Base-by-base conservation (phyloP, 2,113 vertebrate species). In the Mastomys natalensis region DNA sequence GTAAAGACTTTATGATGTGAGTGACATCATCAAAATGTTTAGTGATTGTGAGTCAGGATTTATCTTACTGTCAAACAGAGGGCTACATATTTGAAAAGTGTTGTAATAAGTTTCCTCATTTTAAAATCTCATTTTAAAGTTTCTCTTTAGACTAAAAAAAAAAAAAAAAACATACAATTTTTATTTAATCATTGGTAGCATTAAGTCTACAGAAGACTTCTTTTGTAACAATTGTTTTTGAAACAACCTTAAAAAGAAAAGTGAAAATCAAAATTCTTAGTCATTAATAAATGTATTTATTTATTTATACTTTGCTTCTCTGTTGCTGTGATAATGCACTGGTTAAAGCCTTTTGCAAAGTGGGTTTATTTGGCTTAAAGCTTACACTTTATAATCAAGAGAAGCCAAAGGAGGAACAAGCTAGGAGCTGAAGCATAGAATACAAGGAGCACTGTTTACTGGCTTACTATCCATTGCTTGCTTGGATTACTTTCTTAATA, bases 181-280 rank as follows among this genome's bases (percentile, higher is more conserved):
- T 58, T 37, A 74, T 88, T 82, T 78, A 93, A 90, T 89, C 34
- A 78, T 31, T 62, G 13, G 24, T 55, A 64, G 16, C 78, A 15
- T 76, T 91, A 17, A 55, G 70, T 31, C 21, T 94, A 64, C 48
- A 90, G 85, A 40, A 96, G 40, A 60, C 11, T 7, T 91, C 40
- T 90, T 92, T 84, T 45, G 26, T 91, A 93, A 90, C 76, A 94
- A 95, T 94, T 89, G 82, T 10, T 82, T 16, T 85, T 85, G n/a
- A 12, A 74, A 90, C 6, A 87, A 70, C 78, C 89, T 91, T 90
- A 58, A 72, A 92, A 62, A 7, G 15, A 29, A 87, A 68, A 72
- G 55, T 26, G 17, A 78, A 53, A 92, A 90, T 82, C 43, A 62
- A 91, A 94, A 93, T 77, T 21, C 19, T 90, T 72, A 92, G 21